Evolutionary conservation across 2,797 vertebrate species (phyloP).

Genomic region (Hoplostethus mediterraneus): DNA sequence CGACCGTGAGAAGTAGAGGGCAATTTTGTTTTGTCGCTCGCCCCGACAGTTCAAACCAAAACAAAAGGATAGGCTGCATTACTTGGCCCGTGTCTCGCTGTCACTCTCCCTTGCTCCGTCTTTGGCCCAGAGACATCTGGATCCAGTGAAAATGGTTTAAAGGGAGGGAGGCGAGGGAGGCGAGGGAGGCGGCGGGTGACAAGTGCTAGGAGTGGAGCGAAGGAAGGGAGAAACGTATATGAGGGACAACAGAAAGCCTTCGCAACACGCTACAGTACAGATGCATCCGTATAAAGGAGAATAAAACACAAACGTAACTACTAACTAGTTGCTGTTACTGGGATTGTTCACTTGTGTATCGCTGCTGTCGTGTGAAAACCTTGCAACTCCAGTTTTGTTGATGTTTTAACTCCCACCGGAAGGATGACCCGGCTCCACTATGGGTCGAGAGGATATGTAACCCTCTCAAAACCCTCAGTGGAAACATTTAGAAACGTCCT

Average conservation of each 20-base stretch:
- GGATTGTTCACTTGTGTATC: neutral
- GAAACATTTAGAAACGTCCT: too few relatives aligned
- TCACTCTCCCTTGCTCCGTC: neutral
- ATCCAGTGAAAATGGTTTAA: conserved; percentile 68
- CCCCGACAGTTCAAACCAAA: conserved; percentile 73
- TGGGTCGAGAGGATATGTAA: too few relatives aligned
- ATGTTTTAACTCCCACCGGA: too few relatives aligned
- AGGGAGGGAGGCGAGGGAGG: conserved; percentile 54
- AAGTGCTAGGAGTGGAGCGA: conserved; percentile 55
- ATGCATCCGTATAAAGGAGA: neutral
- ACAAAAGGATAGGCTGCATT: conserved; percentile 64
- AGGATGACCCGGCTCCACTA: too few relatives aligned
- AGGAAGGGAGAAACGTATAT: conserved; percentile 21
- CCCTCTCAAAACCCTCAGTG: too few relatives aligned
- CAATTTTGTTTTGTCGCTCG: conserved; percentile 67
- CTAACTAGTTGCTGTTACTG: neutral
- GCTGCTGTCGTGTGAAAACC: neutral
- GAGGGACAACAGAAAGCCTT: conserved; percentile 15
- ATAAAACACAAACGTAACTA: neutral
- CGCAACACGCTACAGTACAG: neutral
- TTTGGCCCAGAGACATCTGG: conserved; percentile 75
- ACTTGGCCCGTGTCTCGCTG: conserved; percentile 42
- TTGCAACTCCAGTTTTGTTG: too few relatives aligned
- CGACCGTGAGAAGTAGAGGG: conserved; percentile 35
- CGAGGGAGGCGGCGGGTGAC: conserved; percentile 60